Base-by-base conservation (phyloP, 2,113 vertebrate genomes). In the Chaetops frenatus region DNA sequence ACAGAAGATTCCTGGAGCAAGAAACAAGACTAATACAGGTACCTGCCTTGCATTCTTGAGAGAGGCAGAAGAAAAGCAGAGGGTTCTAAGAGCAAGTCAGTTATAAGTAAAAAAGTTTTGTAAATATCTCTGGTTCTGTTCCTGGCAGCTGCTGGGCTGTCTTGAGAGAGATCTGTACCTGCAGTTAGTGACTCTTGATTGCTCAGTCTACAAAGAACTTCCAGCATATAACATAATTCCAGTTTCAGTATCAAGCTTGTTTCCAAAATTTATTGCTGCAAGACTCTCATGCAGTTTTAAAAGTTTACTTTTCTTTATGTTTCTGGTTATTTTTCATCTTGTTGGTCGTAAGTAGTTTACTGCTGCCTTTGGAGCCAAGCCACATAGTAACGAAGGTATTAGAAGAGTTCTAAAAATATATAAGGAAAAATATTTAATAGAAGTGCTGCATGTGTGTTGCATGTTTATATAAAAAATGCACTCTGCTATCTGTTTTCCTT, bases 21-120 rank as follows among this genome's bases (percentile, higher is more conserved):
- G 97, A 95, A 98, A 70, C 91, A 98, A 97, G 82, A 38, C 91
- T 53, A 96, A 92, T 77, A 57, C 96, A 98, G 98, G 98, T 98
- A 97, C 60, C 28, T 1, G 2, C 42, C 29, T 64, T 44, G 58
- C 3, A 0, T 62, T 82, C 56, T 73, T 78, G 66, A 86, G 74
- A 67, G 64, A 33, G 40, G 33, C 51, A 42, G n/a, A 56, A 76
- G 42, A 28, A 57, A 61, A 84, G n/a, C 15, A 18, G 29, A 11
- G 19, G 8, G 5, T 44, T 95, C 44, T 65, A 47, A 36, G 62
- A 21, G 38, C 8, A 4, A 11, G 25, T 58, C 29, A 35, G 44
- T 72, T 87, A 38, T 47, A 40, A 65, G 7, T n/a, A 45, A 38
- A 47, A 18, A 60, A 12, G 33, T 48, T 84, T 53, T 42, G 4